Evolutionary conservation across 1,140 invertebrate genomes (phyloP), one percentile per base, ranked within the genome.

Genomic region (Zaprionus kolodkinae): DNA sequence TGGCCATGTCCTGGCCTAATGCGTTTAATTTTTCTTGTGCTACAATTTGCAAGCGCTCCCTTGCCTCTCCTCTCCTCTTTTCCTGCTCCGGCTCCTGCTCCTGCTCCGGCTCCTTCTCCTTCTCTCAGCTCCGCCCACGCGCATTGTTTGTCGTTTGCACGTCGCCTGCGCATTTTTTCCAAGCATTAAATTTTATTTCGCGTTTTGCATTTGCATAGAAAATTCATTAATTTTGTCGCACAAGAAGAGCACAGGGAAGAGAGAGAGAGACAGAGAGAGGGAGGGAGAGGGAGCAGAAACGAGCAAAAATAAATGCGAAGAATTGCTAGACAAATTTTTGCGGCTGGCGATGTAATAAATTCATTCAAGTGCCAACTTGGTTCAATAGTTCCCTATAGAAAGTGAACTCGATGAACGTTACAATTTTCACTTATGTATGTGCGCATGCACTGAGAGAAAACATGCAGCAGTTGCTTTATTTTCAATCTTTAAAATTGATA

Each of bases 171-270:
- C 83, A 86, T 87, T 88, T 88, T 89, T 87, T 65, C 73, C 48
- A 63, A 67, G 74, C 85, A 81, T 89, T 88, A 89, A 89, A 88
- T 88, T 88, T 88, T 88, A 88, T 88, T 88, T 89, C 83, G 84
- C 85, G 80, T 73, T 76, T 55, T 56, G 54, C 81, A 89, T 89
- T 89, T 89, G 85, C 85, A 89, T 89, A 79, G 81, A 76, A 89
- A 89, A 85, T 79, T 89, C 85, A 89, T 89, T 89, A 89, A 89
- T 89, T 89, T 86, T 89, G 72, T 70, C 61, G 71, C 27, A 30
- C 59, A 64, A 52, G 36, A 64, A 55, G 65, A 25, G 15, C 21
- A 21, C 21, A 21, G 21, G 21, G 21, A 56, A 36, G 43, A 45
- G 21, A n/a, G 56, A 56, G 40, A 0, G n/a, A 61, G 33, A 38